A percentile compares a stretch with the other conserved stretches of the same genome.
Conservation (phyloP, 2,888 invertebrate genomes). For the Melanostoma scalare region DNA sequence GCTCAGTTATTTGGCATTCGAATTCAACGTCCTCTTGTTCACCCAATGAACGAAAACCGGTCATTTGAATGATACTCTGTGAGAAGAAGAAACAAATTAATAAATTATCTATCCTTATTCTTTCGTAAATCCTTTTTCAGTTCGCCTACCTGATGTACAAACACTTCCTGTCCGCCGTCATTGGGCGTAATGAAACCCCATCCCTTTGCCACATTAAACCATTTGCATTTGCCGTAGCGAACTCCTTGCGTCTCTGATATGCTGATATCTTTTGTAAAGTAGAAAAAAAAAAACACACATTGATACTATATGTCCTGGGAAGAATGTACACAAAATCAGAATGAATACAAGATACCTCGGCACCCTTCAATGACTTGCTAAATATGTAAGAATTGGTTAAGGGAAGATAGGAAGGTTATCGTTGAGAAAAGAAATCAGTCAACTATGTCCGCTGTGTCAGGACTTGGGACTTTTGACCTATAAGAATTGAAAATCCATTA, state of each 20-base stretch:
- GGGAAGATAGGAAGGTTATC: constrained; percentile 10
- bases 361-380: constrained; percentile 54
- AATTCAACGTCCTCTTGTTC: constrained; percentile 95
- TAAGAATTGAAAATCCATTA: constrained; percentile 69
- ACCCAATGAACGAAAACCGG: constrained; percentile 91
- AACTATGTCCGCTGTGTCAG: constrained; percentile 62
- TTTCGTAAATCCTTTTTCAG: constrained; percentile 24
- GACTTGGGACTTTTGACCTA: constrained; percentile 67
- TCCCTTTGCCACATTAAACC: constrained; percentile 97
- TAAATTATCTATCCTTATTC: constrained; percentile 38
- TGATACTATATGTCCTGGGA: constrained; percentile 59
- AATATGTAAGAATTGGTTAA: constrained; percentile 6
- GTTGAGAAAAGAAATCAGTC: constrained; percentile 55
- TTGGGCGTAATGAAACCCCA: constrained; percentile 97
- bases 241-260: constrained; percentile 81
- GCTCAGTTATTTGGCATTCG: constrained; percentile 91
- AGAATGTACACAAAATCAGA: constrained; percentile 2
- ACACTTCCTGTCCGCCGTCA: constrained; percentile 94
- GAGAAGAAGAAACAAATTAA: constrained; percentile 76
- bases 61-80: constrained; percentile 95
- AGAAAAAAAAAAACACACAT: constrained; percentile 38
- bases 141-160: constrained; percentile 92
- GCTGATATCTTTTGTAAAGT: constrained; percentile 75
- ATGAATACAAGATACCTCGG: constrained; percentile 17
- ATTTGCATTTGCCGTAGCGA: constrained; percentile 93